Base-by-base conservation (phyloP, 2,888 invertebrate species). In the Eupithecia pulchellata region DNA sequence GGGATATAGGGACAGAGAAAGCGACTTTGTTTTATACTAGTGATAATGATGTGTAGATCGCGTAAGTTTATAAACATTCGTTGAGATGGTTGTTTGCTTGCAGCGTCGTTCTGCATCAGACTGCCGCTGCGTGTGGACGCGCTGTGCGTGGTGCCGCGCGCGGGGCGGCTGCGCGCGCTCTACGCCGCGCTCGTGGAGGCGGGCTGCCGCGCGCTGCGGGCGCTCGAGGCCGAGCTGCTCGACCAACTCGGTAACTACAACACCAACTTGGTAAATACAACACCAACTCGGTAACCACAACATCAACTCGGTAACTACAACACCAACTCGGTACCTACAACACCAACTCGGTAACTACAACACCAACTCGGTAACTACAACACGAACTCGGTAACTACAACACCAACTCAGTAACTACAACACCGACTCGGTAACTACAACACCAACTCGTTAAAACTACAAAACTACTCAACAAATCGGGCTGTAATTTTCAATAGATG, bases 151-250 rank as follows among this genome's bases (percentile, higher is more conserved):
- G 95, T 97, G 11, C 96, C 96, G 81, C 94, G 95, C 68, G 95
- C 95, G 76, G 95, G 96, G 0, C 96, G 95, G 81, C 87, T 96
- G 52, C 88, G 95, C 70, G 95, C 96, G 58, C 84, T 97, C 1
- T 97, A 97, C 86, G 96, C 96, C 75, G 96, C 97, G 76, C 89
- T 97, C 6, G 96, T 97, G 6, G 97, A 97, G 84, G 96, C 97
- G 72, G 95, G 97, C 34, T 96, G 97, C 80, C 95, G 97, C 52
- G 96, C 97, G 69, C 91, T 97, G 62, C 94, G 95, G 75, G 89
- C 96, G 65, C 92, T 96, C 75, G 96, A 97, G 85, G 93, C 93
- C 80, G 95, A 95, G 32, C 89, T 97, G 62, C 86, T 95, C 32
- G 95, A 95, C 78, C 95, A 96, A 83, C 86, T 96, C 58, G 94